Evolutionary conservation across 2,888 invertebrate genomes (phyloP), one percentile per base, ranked within the genome.

Genomic region (Drosophila algonquin): DNA sequence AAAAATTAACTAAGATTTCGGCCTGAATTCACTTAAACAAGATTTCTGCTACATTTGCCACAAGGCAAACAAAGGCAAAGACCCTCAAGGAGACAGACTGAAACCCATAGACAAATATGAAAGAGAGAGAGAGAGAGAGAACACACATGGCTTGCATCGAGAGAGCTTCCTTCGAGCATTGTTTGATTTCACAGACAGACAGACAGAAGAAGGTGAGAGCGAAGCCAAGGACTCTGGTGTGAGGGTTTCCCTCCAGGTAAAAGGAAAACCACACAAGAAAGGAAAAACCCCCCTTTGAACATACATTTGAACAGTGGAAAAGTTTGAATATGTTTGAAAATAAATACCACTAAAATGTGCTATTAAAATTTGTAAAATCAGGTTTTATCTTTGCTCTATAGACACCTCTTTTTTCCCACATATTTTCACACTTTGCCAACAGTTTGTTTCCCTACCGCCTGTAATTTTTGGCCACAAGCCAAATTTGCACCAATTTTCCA

Each of bases 1-100:
- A 81, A 79, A 88, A 89, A 88, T 89, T 87, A 81, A 83, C 81
- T 81, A 86, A 87, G 86, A 89, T 85, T 89, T 87, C 80, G 75
- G 81, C 80, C 76, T 86, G 87, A 89, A 89, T 89, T 89, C 81
- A 87, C 83, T 87, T 81, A 82, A 87, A 75, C 68, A 73, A 72
- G 72, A 80, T 79, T 81, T 82, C 75, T 77, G 79, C 80, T 75
- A 81, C 77, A 81, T 81, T 78, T 81, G 73, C 72, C 40, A 40
- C 57, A 68, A 48, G 52, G 69, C 77, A 81, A 79, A 81, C 77
- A 81, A 72, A 40, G n/a, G n/a, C 40, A 69, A 61, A 47, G 40
- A 58, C 35, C 35, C 48, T 24, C 40, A 7, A 14, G 40, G 35
- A 14, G 35, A 40, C 14, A 10, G 14, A 40, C 35, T 1, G 35